phyloP scores from a whole-genome alignment of 2,113 vertebrate species.

The Taxidea taxus region DNA sequence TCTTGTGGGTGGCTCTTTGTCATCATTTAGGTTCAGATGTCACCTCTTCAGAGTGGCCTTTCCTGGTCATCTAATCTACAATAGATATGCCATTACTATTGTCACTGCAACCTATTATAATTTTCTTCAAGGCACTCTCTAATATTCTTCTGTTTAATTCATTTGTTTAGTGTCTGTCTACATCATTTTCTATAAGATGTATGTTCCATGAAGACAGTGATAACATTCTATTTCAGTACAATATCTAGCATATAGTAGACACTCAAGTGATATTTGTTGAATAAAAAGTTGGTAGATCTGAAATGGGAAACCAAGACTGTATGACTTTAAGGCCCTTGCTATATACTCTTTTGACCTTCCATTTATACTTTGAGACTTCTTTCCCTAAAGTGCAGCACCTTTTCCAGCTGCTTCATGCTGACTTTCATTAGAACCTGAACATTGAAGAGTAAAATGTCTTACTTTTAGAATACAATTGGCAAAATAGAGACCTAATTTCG shows the following conservation, averaged over 20 bases:
- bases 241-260: neutral
- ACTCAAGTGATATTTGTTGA: neutral
- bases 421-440: neutral
- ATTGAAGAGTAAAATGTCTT: neutral
- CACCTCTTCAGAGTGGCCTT: neutral
- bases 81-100: neutral
- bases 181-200: neutral
- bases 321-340: neutral
- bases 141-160: neutral
- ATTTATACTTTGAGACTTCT: neutral
- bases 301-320: neutral
- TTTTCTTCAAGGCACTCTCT: neutral
- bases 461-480: neutral
- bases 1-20: neutral
- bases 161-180: neutral
- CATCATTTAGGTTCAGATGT: neutral
- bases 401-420: constrained; percentile 4
- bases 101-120: neutral
- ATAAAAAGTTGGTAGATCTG: neutral
- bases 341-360: neutral
- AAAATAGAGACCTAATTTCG: neutral
- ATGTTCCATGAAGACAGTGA: neutral
- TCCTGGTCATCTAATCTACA: neutral
- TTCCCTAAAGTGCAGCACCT: neutral
- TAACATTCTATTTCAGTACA: neutral